Percentiles rank a stretch among this genome's conserved stretches.
These are phyloP conservation scores for Atlantisia rogersi DNA, from an alignment of 2,113 vertebrate species.

Conservation along the genomic window DNA sequence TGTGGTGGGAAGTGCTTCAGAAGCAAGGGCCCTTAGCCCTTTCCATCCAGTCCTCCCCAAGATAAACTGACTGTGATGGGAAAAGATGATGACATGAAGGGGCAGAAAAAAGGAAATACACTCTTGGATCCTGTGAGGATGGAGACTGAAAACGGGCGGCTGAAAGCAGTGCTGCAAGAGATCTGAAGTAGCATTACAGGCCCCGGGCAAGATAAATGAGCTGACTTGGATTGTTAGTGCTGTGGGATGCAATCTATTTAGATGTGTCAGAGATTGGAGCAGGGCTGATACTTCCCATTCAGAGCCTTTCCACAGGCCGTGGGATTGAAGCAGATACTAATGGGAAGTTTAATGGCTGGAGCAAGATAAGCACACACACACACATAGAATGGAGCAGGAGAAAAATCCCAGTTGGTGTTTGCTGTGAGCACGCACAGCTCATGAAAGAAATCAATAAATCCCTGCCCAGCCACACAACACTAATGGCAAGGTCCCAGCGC, in stretches of 20 bases:
- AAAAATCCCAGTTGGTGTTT: not conserved
- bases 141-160: not conserved
- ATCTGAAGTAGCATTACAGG: not conserved
- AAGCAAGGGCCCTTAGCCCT: not conserved
- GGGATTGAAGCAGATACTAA: not conserved
- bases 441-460: conserved; percentile 43
- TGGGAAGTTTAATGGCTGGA: not conserved
- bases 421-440: not conserved
- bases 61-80: not conserved
- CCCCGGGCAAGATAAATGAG: not conserved
- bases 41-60: not conserved
- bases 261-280: not conserved
- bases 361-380: not conserved
- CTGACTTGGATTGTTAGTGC: not conserved
- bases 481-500: conserved; percentile 28
- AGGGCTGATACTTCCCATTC: not conserved
- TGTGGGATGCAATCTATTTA: not conserved
- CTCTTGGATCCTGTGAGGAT: not conserved
- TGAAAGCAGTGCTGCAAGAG: not conserved
- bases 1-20: not conserved
- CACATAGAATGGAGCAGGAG: not conserved
- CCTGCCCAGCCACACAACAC: conserved; percentile 23
- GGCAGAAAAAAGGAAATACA: not conserved
- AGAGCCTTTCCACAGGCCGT: not conserved
- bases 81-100: not conserved